A percentile compares a stretch with the other conserved stretches of the same genome.
Conservation (phyloP, 1,140 invertebrate genomes). For the Heliconius hermathena region DNA sequence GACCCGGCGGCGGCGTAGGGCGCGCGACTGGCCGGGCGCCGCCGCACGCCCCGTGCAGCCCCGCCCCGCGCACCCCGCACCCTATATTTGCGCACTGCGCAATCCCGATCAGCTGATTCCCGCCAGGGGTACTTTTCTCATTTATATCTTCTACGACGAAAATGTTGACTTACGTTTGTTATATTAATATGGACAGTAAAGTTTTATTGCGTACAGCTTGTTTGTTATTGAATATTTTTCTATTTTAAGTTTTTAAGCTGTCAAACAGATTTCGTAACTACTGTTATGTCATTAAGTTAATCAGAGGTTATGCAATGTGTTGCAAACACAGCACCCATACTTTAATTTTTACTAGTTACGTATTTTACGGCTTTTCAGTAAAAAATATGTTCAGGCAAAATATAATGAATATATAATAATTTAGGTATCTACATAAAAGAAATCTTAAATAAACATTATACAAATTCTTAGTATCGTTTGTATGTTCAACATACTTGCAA, state of each 20-base stretch:
- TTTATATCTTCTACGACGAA: constrained; percentile 7
- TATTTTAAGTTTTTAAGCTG: constrained; percentile 8
- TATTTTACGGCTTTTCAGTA: not conserved
- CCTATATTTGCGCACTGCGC: constrained; percentile 78
- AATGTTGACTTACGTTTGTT: not conserved
- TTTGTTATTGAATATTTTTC: not conserved
- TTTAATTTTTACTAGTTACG: not conserved
- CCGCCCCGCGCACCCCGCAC: constrained; percentile 56
- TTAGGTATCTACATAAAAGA: not conserved
- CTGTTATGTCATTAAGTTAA: not conserved
- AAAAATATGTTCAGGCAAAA: not conserved
- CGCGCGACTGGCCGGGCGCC: constrained; percentile 67
- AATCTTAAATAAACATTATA: not conserved
- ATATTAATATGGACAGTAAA: not conserved
- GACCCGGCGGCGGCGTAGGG: constrained; percentile 30
- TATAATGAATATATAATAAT: not conserved
- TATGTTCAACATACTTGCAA: too few species aligned
- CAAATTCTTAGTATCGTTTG: not conserved
- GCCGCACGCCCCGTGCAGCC: constrained; percentile 53
- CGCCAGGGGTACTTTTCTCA: constrained; percentile 51
- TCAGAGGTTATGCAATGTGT: constrained; percentile 14
- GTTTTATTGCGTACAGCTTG: not conserved
- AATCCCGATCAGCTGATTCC: constrained; percentile 79
- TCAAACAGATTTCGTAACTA: not conserved
- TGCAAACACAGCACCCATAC: not conserved